Evolutionary conservation across 2,113 vertebrate species (phyloP).

Genomic region (Thryonomys swinderianus): DNA sequence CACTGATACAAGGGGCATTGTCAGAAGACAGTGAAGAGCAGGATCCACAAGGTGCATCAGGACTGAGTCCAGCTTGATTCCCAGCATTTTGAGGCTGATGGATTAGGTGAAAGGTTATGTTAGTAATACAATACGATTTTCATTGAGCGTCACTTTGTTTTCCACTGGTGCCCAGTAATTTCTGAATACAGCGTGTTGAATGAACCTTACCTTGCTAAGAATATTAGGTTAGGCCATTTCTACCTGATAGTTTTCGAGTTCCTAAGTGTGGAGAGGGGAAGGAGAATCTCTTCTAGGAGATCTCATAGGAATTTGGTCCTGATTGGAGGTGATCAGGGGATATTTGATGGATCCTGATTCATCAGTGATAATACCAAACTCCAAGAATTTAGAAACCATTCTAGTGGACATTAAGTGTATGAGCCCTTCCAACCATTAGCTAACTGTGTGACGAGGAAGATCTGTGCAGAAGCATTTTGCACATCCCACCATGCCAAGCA

Average conservation of each 20-base stretch:
- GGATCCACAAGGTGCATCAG: not conserved
- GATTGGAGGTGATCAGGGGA: not conserved
- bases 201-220: not conserved
- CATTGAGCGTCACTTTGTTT: not conserved
- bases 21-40: not conserved
- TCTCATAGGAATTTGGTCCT: conserved; percentile 2
- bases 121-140: not conserved
- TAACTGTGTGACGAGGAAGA: not conserved
- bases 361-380: not conserved
- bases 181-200: not conserved
- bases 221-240: conserved; percentile 5
- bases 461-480: conserved; percentile 37
- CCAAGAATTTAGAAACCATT: not conserved
- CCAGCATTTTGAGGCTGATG: not conserved
- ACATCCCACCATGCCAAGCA: conserved; percentile 3
- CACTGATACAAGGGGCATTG: not conserved
- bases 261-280: not conserved
- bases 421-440: not conserved
- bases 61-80: not conserved
- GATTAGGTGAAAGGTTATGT: not conserved
- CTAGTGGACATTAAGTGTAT: not conserved
- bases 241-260: not conserved
- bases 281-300: not conserved
- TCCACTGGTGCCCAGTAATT: not conserved
- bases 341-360: not conserved